A percentile compares a stretch with the other conserved stretches of the same genome.
These are phyloP conservation scores for Xestia sexstrigata DNA, from an alignment of 2,888 invertebrate species.

Conservation along the genomic window DNA sequence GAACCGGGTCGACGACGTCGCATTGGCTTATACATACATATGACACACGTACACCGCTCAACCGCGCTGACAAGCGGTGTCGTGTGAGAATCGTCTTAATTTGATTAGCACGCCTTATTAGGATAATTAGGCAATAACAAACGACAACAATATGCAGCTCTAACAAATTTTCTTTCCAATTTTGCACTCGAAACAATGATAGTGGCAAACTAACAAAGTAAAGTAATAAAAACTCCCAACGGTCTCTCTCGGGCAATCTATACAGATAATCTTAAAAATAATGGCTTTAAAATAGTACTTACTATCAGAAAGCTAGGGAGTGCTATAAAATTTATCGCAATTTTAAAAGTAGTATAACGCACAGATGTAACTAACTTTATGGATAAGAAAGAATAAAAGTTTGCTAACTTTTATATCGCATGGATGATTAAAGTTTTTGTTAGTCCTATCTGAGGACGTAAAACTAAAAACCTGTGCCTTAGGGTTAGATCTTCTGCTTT, in stretches of 20 bases:
- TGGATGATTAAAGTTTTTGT: slow-evolving; percentile 24
- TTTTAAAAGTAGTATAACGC: slow-evolving; percentile 49
- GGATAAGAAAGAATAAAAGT: slow-evolving; percentile 26
- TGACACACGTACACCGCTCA: too few relatives aligned
- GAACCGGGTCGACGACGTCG: background rate
- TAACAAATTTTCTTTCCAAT: background rate
- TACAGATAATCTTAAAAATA: slow-evolving; percentile 43
- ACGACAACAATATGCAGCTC: background rate
- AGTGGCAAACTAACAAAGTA: slow-evolving; percentile 7
- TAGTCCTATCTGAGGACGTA: background rate
- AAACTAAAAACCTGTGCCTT: background rate
- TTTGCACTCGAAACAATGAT: background rate
- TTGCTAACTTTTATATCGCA: slow-evolving; percentile 31
- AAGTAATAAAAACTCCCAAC: slow-evolving; percentile 25
- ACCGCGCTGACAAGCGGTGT: background rate
- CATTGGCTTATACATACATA: background rate
- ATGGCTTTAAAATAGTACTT: slow-evolving; percentile 38
- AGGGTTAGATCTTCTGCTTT: background rate
- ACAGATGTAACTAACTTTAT: slow-evolving; percentile 32
- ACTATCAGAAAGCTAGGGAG: slow-evolving; percentile 38
- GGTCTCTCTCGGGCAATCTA: background rate
- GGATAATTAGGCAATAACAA: background rate
- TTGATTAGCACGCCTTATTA: background rate
- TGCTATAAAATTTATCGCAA: slow-evolving; percentile 53
- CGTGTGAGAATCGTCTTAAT: background rate